Percentiles rank a stretch among this genome's conserved stretches.
Evolutionary conservation across 2,888 invertebrate genomes (phyloP).

Genomic region (Hipparchia sbordonii): DNA sequence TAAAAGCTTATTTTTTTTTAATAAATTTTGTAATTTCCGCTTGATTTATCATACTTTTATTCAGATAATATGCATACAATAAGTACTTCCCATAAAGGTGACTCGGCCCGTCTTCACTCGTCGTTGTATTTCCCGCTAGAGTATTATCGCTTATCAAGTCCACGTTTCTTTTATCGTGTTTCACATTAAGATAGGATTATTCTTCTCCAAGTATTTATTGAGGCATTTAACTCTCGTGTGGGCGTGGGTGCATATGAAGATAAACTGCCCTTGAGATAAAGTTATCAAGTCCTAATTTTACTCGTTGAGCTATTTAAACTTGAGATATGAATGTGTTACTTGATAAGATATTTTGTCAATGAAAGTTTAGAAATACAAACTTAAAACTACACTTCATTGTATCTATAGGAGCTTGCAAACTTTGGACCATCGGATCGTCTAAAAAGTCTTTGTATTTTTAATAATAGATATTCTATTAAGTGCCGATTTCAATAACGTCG

Average conservation of each 20-base stretch:
- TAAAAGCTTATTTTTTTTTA: too few species aligned
- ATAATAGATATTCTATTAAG: too few species aligned
- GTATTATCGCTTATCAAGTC: constrained; percentile 1
- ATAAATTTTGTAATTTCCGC: too few species aligned
- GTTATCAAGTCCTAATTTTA: constrained; percentile 31
- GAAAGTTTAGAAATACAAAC: background rate
- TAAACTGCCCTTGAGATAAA: constrained; percentile 33
- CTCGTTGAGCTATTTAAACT: constrained; percentile 22
- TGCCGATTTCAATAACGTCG: too few species aligned
- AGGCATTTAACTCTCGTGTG: constrained; percentile 21
- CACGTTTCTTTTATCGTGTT: constrained; percentile 26
- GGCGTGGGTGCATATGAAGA: constrained; percentile 30
- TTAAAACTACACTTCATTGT: background rate
- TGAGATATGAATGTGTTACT: constrained; percentile 19
- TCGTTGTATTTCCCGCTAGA: background rate
- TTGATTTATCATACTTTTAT: too few species aligned
- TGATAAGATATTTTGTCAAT: constrained; percentile 22
- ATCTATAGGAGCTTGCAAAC: background rate
- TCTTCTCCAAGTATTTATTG: constrained; percentile 30
- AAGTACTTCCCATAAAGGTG: too few species aligned
- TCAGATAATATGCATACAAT: too few species aligned
- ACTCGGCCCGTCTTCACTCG: background rate
- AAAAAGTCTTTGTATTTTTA: background rate
- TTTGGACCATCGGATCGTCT: background rate
- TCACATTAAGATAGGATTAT: constrained; percentile 31